Conservation (phyloP, 2,797 vertebrate species). For the Hippocampus kuda region DNA sequence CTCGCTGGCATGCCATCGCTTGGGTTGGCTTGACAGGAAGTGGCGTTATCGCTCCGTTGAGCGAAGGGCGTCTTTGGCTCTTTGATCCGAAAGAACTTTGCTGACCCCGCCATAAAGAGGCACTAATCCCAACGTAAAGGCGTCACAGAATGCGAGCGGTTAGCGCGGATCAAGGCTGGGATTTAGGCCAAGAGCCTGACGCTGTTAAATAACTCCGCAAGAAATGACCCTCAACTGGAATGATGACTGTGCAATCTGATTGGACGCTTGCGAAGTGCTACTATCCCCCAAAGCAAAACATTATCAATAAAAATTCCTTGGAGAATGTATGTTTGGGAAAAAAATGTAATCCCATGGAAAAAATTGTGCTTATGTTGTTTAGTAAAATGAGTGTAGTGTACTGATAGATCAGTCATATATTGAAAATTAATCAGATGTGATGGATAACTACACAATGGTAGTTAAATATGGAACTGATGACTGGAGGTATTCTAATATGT, state of each 20-base stretch:
- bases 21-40: constrained; percentile 7
- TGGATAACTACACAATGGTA: no score
- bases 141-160: constrained; percentile 30
- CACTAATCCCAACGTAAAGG: constrained; percentile 34
- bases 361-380: no score
- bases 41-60: constrained; percentile 25
- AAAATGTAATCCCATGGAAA: no score
- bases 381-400: no score
- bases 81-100: constrained; percentile 27
- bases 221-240: constrained; percentile 3
- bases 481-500: no score
- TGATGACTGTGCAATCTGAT: background rate
- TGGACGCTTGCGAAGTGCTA: background rate
- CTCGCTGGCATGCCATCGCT: background rate
- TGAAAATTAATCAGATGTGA: no score
- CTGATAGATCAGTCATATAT: no score
- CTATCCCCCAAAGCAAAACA: background rate
- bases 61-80: constrained; percentile 27
- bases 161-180: constrained; percentile 31
- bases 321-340: no score
- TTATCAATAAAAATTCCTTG: no score
- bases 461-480: no score
- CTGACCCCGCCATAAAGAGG: constrained; percentile 33
- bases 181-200: constrained; percentile 27
- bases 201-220: constrained; percentile 4